phyloP scores from a whole-genome alignment of 2,888 invertebrate genomes.

The Empis stercorea region DNA sequence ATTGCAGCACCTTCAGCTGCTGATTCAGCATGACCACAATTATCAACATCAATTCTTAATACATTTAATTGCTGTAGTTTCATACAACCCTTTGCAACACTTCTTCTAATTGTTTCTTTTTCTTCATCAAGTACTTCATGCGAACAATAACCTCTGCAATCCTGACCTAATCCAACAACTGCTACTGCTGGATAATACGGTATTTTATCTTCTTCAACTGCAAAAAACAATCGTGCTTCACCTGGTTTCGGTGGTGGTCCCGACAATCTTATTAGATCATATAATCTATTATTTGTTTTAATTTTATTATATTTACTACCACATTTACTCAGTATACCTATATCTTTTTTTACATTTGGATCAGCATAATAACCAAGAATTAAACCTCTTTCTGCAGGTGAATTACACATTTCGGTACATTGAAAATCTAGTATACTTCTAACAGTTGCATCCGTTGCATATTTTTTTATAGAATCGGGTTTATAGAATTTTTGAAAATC shows the following conservation, averaged over 20 bases:
- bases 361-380: conserved; percentile 51
- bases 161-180: conserved; percentile 58
- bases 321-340: conserved; percentile 46
- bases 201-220: conserved; percentile 40
- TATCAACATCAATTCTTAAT: conserved; percentile 52
- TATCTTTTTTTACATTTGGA: conserved; percentile 40
- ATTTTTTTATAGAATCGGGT: too few species aligned
- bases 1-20: conserved; percentile 66
- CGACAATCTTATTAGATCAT: conserved; percentile 39
- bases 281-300: conserved; percentile 40
- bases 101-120: conserved; percentile 59
- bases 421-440: too few species aligned
- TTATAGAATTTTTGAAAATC: too few species aligned
- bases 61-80: conserved; percentile 43
- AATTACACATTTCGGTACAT: conserved; percentile 28
- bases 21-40: conserved; percentile 60
- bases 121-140: conserved; percentile 60
- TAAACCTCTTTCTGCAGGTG: conserved; percentile 36
- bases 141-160: conserved; percentile 51
- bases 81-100: conserved; percentile 47
- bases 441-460: too few species aligned
- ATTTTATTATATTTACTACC: conserved; percentile 45
- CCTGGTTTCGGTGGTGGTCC: conserved; percentile 40
- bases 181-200: conserved; percentile 49
- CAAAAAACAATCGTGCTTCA: conserved; percentile 50